phyloP scores from a whole-genome alignment of 2,888 invertebrate genomes.

The Pseudoips prasinana region DNA sequence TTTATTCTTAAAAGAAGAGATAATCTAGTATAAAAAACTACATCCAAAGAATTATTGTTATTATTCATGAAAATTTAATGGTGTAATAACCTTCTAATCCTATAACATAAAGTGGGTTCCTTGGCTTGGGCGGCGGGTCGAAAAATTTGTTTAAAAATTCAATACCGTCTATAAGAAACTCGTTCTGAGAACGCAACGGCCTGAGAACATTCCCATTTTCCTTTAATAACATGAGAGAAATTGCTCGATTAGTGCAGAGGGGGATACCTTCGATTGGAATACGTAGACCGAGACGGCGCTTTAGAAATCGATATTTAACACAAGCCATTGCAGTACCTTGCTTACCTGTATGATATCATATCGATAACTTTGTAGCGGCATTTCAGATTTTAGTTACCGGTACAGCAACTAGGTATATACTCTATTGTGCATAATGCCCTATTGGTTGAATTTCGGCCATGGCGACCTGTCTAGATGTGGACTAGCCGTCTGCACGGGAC shows the following conservation, averaged over 20 bases:
- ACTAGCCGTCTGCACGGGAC: too few species aligned
- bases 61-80: slow-evolving; percentile 60
- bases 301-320: slow-evolving; percentile 31
- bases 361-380: too few species aligned
- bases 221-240: slow-evolving; percentile 77
- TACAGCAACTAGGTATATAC: too few species aligned
- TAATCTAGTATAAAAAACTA: too few species aligned
- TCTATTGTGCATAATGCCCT: too few species aligned
- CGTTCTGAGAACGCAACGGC: slow-evolving; percentile 73
- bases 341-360: too few species aligned
- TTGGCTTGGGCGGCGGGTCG: slow-evolving; percentile 54
- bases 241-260: slow-evolving; percentile 74
- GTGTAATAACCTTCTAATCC: slow-evolving; percentile 67
- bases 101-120: slow-evolving; percentile 65
- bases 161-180: slow-evolving; percentile 76
- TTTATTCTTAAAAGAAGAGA: too few species aligned
- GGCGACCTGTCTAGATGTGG: too few species aligned
- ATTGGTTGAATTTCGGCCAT: too few species aligned
- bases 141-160: slow-evolving; percentile 80
- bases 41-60: too few species aligned
- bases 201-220: slow-evolving; percentile 76
- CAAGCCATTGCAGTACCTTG: slow-evolving; percentile 11
- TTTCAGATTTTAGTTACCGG: too few species aligned
- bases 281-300: slow-evolving; percentile 43
- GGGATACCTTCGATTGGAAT: slow-evolving; percentile 60